A percentile compares a stretch with the other conserved stretches of the same genome.
These are phyloP conservation scores for Amphipoea lucens DNA, from an alignment of 2,888 invertebrate genomes.

Conservation along the genomic window DNA sequence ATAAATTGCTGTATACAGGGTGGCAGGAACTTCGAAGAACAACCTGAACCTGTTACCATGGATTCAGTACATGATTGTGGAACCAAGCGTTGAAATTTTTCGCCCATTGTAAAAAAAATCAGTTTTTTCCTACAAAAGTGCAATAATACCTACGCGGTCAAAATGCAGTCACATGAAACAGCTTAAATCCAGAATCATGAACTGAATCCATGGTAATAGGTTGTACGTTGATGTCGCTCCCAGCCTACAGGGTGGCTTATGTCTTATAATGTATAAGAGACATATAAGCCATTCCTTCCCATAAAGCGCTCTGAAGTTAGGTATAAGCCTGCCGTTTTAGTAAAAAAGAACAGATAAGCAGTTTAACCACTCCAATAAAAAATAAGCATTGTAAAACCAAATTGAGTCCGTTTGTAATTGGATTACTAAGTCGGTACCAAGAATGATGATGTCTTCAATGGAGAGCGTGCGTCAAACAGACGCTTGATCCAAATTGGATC, in stretches of 20 bases:
- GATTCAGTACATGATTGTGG: not conserved
- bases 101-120: too few species aligned
- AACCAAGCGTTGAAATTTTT: too few species aligned
- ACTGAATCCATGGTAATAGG: too few species aligned
- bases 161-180: too few species aligned
- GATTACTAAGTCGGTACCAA: not conserved
- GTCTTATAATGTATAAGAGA: not conserved
- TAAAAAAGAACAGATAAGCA: not conserved
- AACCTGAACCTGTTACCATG: not conserved
- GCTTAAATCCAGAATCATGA: too few species aligned
- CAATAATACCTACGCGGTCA: too few species aligned
- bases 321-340: not conserved
- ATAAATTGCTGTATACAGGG: not conserved
- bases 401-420: constrained; percentile 4
- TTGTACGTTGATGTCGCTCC: too few species aligned
- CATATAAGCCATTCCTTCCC: not conserved
- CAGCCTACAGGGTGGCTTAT: not conserved
- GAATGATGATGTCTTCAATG: constrained; percentile 20
- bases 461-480: constrained; percentile 50
- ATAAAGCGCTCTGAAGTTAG: not conserved
- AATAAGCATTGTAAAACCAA: not conserved
- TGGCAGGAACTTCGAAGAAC: too few species aligned
- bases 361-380: not conserved
- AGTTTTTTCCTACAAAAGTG: too few species aligned
- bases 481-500: constrained; percentile 73